Evolutionary conservation across 2,113 vertebrate genomes (phyloP), one percentile per base, ranked within the genome.

Genomic region (Bolborhynchus lineola): DNA sequence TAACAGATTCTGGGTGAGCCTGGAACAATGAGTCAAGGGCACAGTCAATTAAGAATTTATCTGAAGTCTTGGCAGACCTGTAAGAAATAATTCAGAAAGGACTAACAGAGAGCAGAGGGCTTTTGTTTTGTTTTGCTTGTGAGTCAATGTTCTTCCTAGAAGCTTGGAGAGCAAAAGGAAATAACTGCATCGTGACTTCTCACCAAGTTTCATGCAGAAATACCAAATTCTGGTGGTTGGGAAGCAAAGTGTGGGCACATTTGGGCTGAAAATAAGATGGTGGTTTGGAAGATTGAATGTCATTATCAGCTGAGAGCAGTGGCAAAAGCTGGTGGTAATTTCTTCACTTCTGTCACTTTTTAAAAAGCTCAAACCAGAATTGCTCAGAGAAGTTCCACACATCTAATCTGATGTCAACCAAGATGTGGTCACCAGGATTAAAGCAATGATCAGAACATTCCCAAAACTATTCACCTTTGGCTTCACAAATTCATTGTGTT

Each of bases 71-170:
- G 31, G 13, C 21, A 85, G 52, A 76, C 9, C 19, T 85, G n/a
- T 11, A 89, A 85, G 49, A 88, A 92, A 95, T 65, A 81, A 72
- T 69, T 89, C 13, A 57, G 79, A 88, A 75, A 60, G 20, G 13
- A 84, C 35, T 86, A 79, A 71, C 8, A 68, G 70, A 83, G 17
- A 80, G 39, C 10, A 78, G 29, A 70, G 25, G 20, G 11, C 3
- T 25, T 53, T 50, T 69, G 49, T 15, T 4, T 35, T 52, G 42
- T 64, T 78, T 33, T 64, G 6, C 11, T 44, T 41, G 13, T 68
- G 35, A 82, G 33, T 64, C 33, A 86, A 13, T 33, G 7, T 23
- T 83, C 86, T 85, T 92, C 52, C 41, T 42, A 49, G 35, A 89
- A 64, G 5, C 24, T 68, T 80, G 50, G 13, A 81, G 64, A 87